These are phyloP conservation scores for Leucophenga varia DNA, from an alignment of 1,140 invertebrate species.

Conservation along the genomic window DNA sequence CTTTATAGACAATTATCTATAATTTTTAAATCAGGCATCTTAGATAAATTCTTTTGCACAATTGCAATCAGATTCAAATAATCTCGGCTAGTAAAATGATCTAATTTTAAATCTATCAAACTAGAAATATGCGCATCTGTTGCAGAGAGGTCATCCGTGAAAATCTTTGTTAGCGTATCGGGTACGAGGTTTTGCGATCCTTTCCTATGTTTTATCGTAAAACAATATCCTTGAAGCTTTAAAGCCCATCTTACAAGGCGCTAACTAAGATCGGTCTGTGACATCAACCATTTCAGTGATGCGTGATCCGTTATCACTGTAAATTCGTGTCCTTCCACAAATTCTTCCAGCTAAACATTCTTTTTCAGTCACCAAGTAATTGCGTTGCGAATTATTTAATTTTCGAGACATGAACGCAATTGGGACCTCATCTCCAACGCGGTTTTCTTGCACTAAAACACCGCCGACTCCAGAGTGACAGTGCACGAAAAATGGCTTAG, in stretches of 20 bases:
- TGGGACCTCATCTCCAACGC: slow-evolving; percentile 13
- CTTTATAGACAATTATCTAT: too few species aligned
- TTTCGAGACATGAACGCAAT: slow-evolving; percentile 7
- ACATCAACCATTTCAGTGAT: slow-evolving; percentile 4
- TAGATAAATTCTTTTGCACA: too few species aligned
- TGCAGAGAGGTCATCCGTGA: too few species aligned
- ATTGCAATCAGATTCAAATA: too few species aligned
- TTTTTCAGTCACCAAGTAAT: slow-evolving; percentile 7
- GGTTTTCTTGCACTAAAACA: slow-evolving; percentile 17
- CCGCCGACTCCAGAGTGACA: slow-evolving; percentile 20
- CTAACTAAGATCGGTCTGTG: slow-evolving; percentile 19
- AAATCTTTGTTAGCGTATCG: too few species aligned
- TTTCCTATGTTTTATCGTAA: too few species aligned
- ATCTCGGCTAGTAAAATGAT: too few species aligned
- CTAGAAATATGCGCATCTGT: too few species aligned
- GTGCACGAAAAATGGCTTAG: slow-evolving; percentile 16
- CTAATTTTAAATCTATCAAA: too few species aligned
- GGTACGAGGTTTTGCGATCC: too few species aligned
- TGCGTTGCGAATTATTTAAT: slow-evolving; percentile 4
- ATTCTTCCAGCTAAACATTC: slow-evolving; percentile 9
- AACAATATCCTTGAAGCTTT: slow-evolving; percentile 8
- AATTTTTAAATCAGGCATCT: too few species aligned
- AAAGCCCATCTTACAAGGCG: slow-evolving; percentile 12
- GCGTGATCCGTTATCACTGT: slow-evolving; percentile 6
- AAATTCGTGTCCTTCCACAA: slow-evolving; percentile 4